A percentile compares a stretch with the other conserved stretches of the same genome.
Evolutionary conservation across 2,888 invertebrate genomes (phyloP).

Genomic region (Eledona agricola): DNA sequence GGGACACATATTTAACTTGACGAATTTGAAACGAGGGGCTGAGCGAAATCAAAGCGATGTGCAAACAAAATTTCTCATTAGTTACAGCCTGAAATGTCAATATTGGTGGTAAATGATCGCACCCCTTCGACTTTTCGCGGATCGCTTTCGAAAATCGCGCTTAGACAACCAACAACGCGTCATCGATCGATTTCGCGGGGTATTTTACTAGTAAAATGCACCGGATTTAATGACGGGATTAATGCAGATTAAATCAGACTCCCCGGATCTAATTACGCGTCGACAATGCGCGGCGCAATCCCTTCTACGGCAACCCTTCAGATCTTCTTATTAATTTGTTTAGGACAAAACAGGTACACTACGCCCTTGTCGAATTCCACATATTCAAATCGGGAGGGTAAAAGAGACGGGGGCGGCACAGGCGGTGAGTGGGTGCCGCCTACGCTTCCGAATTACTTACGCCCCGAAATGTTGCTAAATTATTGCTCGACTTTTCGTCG

Average conservation of each 20-base stretch:
- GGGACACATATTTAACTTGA: conserved; percentile 17
- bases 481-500: conserved; percentile 30
- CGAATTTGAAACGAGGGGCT: conserved; percentile 25
- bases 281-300: conserved; percentile 40
- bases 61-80: conserved; percentile 40
- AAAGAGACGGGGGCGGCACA: conserved; percentile 22
- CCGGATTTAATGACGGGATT: conserved; percentile 49
- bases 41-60: conserved; percentile 37
- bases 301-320: conserved; percentile 24
- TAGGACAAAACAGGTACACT: too few relatives aligned
- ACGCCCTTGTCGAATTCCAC: too few relatives aligned
- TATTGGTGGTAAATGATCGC: conserved; percentile 37
- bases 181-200: conserved; percentile 3
- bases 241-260: conserved; percentile 52
- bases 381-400: neutral
- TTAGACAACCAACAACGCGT: conserved; percentile 21
- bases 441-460: conserved; percentile 35
- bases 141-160: conserved; percentile 1
- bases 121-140: conserved; percentile 27
- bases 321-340: conserved; percentile 25
- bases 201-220: conserved; percentile 33
- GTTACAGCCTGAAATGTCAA: conserved; percentile 34
- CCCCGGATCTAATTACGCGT: conserved; percentile 49
- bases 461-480: conserved; percentile 33
- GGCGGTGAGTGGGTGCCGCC: conserved; percentile 35